phyloP scores from a whole-genome alignment of 2,797 vertebrate genomes.

The Emydoidea blandingii region DNA sequence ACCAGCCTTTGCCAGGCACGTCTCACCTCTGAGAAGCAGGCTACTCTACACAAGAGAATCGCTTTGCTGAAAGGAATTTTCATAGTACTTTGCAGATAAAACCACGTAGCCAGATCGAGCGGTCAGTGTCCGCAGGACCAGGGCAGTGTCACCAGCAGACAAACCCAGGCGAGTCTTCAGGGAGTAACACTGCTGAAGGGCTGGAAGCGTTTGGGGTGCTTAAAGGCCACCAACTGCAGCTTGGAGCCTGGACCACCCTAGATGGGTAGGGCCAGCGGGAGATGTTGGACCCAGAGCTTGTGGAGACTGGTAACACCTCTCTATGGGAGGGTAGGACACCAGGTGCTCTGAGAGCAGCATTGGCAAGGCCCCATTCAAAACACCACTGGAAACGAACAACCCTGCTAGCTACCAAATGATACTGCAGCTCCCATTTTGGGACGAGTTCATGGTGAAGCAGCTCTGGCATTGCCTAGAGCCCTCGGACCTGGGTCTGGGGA shows the following conservation, averaged over 20 bases:
- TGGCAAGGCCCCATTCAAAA: not conserved
- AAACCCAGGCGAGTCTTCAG: rapidly evolving
- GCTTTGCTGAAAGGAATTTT: not conserved
- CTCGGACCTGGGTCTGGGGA: rapidly evolving
- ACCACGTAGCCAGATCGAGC: rapidly evolving
- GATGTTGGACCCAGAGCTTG: rapidly evolving
- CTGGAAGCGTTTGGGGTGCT: not conserved
- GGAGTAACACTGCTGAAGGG: rapidly evolving
- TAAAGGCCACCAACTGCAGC: not conserved
- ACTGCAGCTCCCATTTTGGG: not conserved
- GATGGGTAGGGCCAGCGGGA: not conserved
- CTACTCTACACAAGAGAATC: not conserved
- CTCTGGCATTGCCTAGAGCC: not conserved
- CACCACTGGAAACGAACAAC: not conserved
- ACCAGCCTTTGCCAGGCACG: rapidly evolving
- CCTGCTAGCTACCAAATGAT: not conserved
- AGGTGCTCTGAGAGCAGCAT: not conserved
- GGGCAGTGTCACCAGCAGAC: rapidly evolving
- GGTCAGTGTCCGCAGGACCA: not conserved
- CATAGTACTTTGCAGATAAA: not conserved
- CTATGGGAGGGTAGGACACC: not conserved
- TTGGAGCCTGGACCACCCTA: rapidly evolving
- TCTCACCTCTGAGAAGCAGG: rapidly evolving
- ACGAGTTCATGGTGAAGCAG: rapidly evolving
- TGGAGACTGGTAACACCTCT: not conserved